Evolutionary conservation across 2,888 invertebrate species (phyloP).

Genomic region (Drosophila recens): DNA sequence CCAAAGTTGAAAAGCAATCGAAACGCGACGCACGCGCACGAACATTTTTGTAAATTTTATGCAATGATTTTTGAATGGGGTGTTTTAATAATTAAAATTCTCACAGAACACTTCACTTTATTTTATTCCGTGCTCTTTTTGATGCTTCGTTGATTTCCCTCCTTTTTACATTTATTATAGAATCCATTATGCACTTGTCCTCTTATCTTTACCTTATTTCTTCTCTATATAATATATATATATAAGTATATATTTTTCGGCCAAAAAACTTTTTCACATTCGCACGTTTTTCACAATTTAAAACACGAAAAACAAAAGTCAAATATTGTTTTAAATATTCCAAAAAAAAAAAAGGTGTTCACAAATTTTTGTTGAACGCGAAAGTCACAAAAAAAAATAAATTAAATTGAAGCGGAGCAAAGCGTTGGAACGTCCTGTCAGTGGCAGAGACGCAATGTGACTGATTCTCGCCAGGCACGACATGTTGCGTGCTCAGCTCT

Average conservation of each 20-base stretch:
- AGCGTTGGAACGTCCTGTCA: conserved; percentile 43
- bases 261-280: conserved; percentile 25
- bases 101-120: conserved; percentile 27
- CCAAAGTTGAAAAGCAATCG: conserved; percentile 22
- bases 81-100: conserved; percentile 53
- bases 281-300: conserved; percentile 1
- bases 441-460: conserved; percentile 59
- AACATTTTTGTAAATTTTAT: conserved; percentile 41
- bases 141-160: conserved; percentile 4
- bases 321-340: conserved; percentile 9
- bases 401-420: neutral
- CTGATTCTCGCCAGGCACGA: conserved; percentile 63
- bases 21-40: conserved; percentile 61
- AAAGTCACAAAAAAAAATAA: neutral
- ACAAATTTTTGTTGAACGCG: conserved; percentile 21
- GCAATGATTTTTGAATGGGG: conserved; percentile 66
- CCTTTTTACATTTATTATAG: neutral
- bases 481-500: conserved; percentile 50
- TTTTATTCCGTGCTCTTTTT: conserved; percentile 9
- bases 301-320: neutral
- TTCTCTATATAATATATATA: neutral
- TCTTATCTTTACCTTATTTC: conserved; percentile 35
- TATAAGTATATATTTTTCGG: neutral
- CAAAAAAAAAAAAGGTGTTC: conserved; percentile 16
- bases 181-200: conserved; percentile 37